Conservation (phyloP, 1,140 invertebrate species). For the Anastatus disparis region DNA sequence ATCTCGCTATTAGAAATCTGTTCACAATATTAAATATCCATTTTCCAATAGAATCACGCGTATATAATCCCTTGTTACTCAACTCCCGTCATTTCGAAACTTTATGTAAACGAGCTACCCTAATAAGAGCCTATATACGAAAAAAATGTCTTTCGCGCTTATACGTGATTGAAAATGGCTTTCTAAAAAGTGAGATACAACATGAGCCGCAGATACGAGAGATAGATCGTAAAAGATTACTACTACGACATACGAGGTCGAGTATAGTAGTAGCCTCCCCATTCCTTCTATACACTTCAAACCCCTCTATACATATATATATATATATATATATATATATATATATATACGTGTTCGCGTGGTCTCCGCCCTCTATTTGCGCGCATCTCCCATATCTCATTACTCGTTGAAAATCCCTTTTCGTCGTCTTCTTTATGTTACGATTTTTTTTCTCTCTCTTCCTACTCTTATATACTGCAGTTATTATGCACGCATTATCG, state of each 20-base stretch:
- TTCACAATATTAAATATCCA: too few relatives aligned
- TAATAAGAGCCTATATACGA: too few relatives aligned
- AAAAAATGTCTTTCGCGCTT: too few relatives aligned
- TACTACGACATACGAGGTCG: conserved; percentile 55
- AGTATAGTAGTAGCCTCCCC: conserved; percentile 38
- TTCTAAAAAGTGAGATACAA: conserved; percentile 4
- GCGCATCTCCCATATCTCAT: conserved; percentile 60
- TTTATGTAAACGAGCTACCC: too few relatives aligned
- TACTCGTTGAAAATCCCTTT: conserved; percentile 58
- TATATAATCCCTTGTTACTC: too few relatives aligned
- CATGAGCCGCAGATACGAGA: conserved; percentile 46
- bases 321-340: too few relatives aligned
- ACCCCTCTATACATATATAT: too few relatives aligned
- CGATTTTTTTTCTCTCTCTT: conserved; percentile 38
- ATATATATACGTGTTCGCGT: too few relatives aligned
- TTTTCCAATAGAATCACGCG: too few relatives aligned
- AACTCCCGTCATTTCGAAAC: too few relatives aligned
- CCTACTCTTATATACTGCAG: conserved; percentile 49
- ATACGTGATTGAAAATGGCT: conserved; percentile 19
- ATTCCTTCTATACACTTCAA: conserved; percentile 29
- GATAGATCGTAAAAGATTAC: conserved; percentile 64
- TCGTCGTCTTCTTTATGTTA: conserved; percentile 13
- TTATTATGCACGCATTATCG: conserved; percentile 59
- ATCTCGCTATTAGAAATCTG: too few relatives aligned
- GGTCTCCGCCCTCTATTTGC: conserved; percentile 45